Conservation (phyloP, 1,140 invertebrate genomes). For the Caerostris extrusa region DNA sequence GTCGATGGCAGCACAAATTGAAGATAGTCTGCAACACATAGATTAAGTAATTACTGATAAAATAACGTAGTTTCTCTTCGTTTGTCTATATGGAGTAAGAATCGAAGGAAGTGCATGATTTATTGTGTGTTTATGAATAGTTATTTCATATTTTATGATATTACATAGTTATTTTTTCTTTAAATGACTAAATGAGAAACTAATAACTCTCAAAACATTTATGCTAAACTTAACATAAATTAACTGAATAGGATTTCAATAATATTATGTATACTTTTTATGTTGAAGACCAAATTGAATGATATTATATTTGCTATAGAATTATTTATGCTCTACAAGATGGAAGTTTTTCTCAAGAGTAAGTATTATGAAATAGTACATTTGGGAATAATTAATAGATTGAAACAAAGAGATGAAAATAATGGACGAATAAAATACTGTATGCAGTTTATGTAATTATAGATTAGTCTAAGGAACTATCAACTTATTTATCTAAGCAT, state of each 20-base stretch:
- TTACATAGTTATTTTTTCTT: not conserved
- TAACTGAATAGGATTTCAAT: not conserved
- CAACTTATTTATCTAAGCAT: no score
- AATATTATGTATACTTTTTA: not conserved
- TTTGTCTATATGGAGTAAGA: conserved; percentile 7
- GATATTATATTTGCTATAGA: not conserved
- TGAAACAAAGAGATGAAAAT: no score
- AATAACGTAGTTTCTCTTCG: not conserved
- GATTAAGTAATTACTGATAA: conserved; percentile 71
- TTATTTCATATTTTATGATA: not conserved
- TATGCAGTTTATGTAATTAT: no score
- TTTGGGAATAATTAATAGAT: no score
- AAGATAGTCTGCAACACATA: conserved; percentile 46
- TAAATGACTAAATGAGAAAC: not conserved
- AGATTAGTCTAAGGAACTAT: no score
- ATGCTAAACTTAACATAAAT: not conserved
- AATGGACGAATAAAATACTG: no score
- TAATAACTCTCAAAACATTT: not conserved
- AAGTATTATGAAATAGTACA: no score
- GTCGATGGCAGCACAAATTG: conserved; percentile 14
- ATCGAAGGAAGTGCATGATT: conserved; percentile 16
- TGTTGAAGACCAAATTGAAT: not conserved
- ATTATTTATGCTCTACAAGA: not conserved
- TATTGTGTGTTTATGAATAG: not conserved
- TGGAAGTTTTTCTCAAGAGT: not conserved